phyloP scores from a whole-genome alignment of 2,797 vertebrate genomes.

The Mycteria americana region DNA sequence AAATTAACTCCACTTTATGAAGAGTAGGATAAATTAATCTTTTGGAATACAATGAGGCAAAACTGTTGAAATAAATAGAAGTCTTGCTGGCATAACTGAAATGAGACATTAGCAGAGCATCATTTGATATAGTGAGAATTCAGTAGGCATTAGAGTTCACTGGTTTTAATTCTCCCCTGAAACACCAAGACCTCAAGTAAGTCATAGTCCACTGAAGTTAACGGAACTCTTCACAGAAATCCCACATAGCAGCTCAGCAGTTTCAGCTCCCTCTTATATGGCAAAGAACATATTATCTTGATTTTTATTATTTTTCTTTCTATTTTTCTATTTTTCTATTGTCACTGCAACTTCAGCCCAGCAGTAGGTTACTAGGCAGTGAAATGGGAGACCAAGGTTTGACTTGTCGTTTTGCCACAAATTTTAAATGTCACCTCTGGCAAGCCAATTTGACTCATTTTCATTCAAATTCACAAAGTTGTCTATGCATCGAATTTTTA shows the following conservation, averaged over 20 bases:
- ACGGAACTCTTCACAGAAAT: neutral
- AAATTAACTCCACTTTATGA: neutral
- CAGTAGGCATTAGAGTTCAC: neutral
- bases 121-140: neutral
- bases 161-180: neutral
- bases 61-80: neutral
- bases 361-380: neutral
- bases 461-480: neutral
- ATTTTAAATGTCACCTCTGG: neutral
- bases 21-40: neutral
- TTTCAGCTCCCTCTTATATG: neutral
- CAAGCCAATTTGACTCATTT: neutral
- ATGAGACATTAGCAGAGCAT: neutral
- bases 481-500: neutral
- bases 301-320: neutral
- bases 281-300: neutral
- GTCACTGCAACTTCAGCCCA: neutral
- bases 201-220: neutral
- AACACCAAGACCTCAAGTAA: neutral
- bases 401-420: neutral
- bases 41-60: neutral
- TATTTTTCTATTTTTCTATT: no score
- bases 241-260: neutral
- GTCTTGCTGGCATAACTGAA: neutral
- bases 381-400: neutral